These are phyloP conservation scores for Tinea semifulvella DNA, from an alignment of 2,888 invertebrate genomes.

Conservation along the genomic window DNA sequence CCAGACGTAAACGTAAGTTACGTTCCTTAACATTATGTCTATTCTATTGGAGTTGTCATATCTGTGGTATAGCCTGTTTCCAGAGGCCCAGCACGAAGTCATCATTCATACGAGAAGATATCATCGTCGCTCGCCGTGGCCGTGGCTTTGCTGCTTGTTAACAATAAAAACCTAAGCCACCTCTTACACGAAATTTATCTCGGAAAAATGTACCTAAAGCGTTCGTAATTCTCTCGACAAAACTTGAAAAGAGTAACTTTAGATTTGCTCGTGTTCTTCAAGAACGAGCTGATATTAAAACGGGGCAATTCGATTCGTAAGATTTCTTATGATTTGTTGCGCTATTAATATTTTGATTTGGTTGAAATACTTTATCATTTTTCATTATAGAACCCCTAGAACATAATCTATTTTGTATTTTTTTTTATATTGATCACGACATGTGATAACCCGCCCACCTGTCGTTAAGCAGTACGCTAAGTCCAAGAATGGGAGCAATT, in stretches of 20 bases:
- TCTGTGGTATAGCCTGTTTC: slow-evolving; percentile 48
- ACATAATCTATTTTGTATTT: neutral
- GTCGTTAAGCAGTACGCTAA: too few species aligned
- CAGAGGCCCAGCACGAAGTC: slow-evolving; percentile 62
- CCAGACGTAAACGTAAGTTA: too few species aligned
- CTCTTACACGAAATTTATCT: slow-evolving; percentile 56
- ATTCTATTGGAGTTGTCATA: slow-evolving; percentile 19
- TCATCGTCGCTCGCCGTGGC: slow-evolving; percentile 59
- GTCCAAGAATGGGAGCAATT: too few species aligned
- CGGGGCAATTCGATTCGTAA: neutral
- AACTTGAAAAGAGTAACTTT: neutral
- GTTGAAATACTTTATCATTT: neutral
- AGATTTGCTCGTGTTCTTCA: neutral
- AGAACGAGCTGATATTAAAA: neutral
- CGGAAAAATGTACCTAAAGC: slow-evolving; percentile 36
- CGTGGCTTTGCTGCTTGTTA: slow-evolving; percentile 56
- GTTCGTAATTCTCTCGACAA: slow-evolving; percentile 19
- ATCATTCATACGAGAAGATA: slow-evolving; percentile 65
- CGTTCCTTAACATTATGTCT: too few species aligned
- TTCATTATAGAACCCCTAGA: neutral
- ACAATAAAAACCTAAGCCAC: slow-evolving; percentile 65
- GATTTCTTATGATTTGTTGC: too few species aligned
- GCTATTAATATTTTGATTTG: neutral
- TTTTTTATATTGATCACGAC: neutral
- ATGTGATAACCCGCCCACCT: too few species aligned